Evolutionary conservation across 2,888 invertebrate species (phyloP).

Genomic region (Lordiphosa andalusiaca): DNA sequence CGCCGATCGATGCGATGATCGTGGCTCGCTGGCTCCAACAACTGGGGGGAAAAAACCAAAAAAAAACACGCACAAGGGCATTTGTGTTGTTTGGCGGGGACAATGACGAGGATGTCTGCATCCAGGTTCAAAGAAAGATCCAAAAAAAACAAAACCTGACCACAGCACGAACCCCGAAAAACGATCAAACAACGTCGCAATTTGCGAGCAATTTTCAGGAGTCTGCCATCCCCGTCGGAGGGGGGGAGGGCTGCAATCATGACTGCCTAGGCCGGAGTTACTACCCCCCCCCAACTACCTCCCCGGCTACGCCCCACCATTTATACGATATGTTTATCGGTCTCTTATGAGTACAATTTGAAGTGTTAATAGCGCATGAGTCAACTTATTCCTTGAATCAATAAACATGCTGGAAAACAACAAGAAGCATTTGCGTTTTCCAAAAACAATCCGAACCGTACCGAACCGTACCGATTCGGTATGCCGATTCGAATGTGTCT

Average conservation of each 20-base stretch:
- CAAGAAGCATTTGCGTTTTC: slow-evolving; percentile 55
- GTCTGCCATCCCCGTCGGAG: too few species aligned
- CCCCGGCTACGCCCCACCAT: too few species aligned
- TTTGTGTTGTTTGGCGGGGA: slow-evolving; percentile 2
- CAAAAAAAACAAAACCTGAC: slow-evolving; percentile 26
- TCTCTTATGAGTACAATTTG: slow-evolving; percentile 47
- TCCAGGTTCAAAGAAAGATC: slow-evolving; percentile 22
- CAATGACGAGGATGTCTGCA: slow-evolving; percentile 40
- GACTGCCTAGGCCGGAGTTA: too few species aligned
- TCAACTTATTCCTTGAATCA: slow-evolving; percentile 68
- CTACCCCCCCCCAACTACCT: too few species aligned
- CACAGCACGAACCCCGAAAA: slow-evolving; percentile 26
- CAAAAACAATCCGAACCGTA: slow-evolving; percentile 5
- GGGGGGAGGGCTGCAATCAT: too few species aligned
- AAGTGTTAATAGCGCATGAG: slow-evolving; percentile 67
- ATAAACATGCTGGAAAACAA: slow-evolving; percentile 44
- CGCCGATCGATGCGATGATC: slow-evolving; percentile 49
- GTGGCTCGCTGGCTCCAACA: slow-evolving; percentile 21
- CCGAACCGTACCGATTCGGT: slow-evolving; percentile 12
- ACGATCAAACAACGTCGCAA: too few species aligned
- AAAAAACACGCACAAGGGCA: slow-evolving; percentile 36
- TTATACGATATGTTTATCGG: slow-evolving; percentile 17
- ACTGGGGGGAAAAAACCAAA: too few species aligned
- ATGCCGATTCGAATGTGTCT: slow-evolving; percentile 49
- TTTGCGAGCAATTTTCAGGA: too few species aligned